A percentile compares a stretch with the other conserved stretches of the same genome.
Evolutionary conservation across 2,113 vertebrate species (phyloP).

Genomic region (Grammomys surdaster): DNA sequence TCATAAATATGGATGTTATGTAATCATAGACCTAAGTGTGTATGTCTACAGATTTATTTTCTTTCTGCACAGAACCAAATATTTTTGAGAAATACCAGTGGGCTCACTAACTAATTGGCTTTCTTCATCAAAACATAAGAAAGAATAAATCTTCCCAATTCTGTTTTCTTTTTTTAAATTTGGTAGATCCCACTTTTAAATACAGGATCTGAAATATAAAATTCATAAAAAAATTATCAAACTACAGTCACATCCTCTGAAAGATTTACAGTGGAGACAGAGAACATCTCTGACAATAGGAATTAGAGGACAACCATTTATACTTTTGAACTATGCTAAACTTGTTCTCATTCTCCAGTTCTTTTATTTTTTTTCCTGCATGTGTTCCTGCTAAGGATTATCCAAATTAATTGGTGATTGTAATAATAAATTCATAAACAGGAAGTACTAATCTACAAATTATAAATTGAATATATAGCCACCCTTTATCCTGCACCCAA

Average conservation of each 20-base stretch:
- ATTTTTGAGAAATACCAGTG: neutral
- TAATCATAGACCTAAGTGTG: neutral
- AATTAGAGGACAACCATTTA: neutral
- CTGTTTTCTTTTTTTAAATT: neutral
- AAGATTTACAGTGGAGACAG: neutral
- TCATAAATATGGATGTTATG: neutral
- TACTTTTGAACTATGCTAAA: neutral
- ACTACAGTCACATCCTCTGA: neutral
- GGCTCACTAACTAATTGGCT: neutral
- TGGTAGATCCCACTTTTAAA: constrained; percentile 2
- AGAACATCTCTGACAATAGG: neutral
- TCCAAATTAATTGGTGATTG: neutral
- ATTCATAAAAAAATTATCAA: neutral
- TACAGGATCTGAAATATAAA: neutral
- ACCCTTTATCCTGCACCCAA: neutral
- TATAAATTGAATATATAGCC: neutral
- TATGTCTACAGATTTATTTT: neutral
- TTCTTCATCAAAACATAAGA: neutral
- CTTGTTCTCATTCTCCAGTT: neutral
- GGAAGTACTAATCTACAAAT: neutral
- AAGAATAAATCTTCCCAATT: neutral
- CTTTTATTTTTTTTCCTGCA: neutral
- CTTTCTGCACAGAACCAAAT: neutral
- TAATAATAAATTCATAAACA: neutral
- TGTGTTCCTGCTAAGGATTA: constrained; percentile 34